Base-by-base conservation (phyloP, 2,888 invertebrate species). In the Tenthredo distinguenda region DNA sequence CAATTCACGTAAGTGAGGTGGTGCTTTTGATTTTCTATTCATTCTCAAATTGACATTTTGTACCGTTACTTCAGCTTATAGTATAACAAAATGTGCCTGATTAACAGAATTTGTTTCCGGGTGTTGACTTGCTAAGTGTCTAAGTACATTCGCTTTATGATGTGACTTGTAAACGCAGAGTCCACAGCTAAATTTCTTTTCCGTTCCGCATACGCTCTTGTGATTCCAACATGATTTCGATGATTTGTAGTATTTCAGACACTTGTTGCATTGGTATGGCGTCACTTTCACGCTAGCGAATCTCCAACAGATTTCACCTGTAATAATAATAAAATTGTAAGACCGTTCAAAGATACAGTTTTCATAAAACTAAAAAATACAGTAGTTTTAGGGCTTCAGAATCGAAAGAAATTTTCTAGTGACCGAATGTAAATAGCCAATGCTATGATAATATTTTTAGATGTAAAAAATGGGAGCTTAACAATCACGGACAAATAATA, bases 241-340 rank as follows among this genome's bases (percentile, higher is more conserved):
- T 12, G 87, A 87, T 85, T 89, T 90, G 71, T 89, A 87, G 85
- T 87, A 88, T 68, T 90, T 89, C 55, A 86, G 86, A 85, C 89
- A 90, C 65, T 86, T 87, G 65, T 50, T 85, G 82, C 89, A 89
- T 77, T 85, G 90, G 72, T 87, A 87, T 18, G 87, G 87, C 10
- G 87, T 86, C n/a, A 83, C 47, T 77, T 65, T 81, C 5, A 82
- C 62, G 12, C 47, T 83, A 68, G 4, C 10, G 34, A 40, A 68
- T 40, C 82, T 40, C 82, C 82, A 83, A 68, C 40, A 83, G 21
- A 43, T 26, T 62, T 83, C 82, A 40, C 82, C 82, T 83, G 82
- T 83, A 83, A 83, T 62, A 83, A 83, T 83, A 83, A 83, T 26
- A 18, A 68, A 43, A 68, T 68, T 83, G 82, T 68, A 43, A 65